A percentile compares a stretch with the other conserved stretches of the same genome.
Conservation (phyloP, 2,797 vertebrate genomes). For the Rhincodon typus region DNA sequence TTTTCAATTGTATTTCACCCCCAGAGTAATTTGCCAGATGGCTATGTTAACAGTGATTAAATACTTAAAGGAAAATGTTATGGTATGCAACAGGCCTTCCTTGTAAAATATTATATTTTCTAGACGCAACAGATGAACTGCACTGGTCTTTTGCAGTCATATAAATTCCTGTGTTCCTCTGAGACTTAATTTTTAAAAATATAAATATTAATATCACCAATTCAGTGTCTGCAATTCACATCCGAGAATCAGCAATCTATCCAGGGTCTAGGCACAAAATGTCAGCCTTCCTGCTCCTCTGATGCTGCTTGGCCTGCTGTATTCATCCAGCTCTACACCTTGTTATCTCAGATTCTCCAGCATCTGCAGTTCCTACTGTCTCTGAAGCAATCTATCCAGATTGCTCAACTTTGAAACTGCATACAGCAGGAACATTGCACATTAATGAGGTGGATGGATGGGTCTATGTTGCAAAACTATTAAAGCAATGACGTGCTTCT, state of each 20-base stretch:
- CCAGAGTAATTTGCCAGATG: background rate
- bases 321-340: too few species aligned
- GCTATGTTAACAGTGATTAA: background rate
- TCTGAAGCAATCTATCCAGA: background rate
- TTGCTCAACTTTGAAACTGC: background rate
- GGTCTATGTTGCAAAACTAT: background rate
- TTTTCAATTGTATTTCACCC: background rate
- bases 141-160: background rate
- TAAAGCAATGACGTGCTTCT: background rate
- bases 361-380: too few species aligned
- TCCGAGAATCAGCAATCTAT: background rate
- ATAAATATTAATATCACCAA: background rate
- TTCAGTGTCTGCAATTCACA: background rate
- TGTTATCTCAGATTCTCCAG: too few species aligned
- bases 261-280: background rate
- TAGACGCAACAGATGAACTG: background rate
- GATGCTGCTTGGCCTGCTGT: too few species aligned
- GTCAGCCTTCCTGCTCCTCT: too few species aligned
- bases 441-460: background rate
- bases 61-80: background rate
- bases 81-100: background rate
- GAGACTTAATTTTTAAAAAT: background rate
- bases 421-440: background rate
- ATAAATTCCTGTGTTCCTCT: background rate
- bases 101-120: background rate